A percentile compares a stretch with the other conserved stretches of the same genome.
These are phyloP conservation scores for Bos javanicus DNA, from an alignment of 2,113 vertebrate species.

Conservation along the genomic window DNA sequence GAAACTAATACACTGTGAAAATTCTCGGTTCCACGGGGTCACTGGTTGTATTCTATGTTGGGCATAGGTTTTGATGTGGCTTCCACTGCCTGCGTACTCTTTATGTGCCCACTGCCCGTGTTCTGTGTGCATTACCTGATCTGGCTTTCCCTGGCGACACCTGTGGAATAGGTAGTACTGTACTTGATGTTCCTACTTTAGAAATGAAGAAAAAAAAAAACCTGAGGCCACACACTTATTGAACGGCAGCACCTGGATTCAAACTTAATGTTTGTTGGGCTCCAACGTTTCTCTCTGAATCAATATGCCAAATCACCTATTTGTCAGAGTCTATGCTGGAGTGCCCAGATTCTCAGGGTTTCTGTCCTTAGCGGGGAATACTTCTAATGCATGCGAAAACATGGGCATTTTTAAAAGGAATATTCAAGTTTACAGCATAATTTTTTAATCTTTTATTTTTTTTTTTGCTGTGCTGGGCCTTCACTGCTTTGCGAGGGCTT, in stretches of 20 bases:
- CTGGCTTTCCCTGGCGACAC: not conserved
- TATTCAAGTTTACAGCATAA: not conserved
- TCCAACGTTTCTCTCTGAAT: not conserved
- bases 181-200: not conserved
- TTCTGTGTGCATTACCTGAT: not conserved
- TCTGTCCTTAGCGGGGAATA: not conserved
- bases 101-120: not conserved
- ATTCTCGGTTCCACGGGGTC: not conserved
- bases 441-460: not conserved
- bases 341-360: not conserved
- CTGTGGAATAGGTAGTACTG: not conserved
- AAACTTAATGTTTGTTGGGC: not conserved
- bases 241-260: not conserved
- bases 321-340: not conserved
- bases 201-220: not conserved
- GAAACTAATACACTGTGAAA: not conserved
- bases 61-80: not conserved
- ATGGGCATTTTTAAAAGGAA: not conserved
- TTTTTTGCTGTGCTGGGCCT: not conserved
- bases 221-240: not conserved
- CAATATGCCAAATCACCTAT: not conserved
- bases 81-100: not conserved
- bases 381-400: not conserved
- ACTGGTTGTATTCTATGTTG: not conserved
- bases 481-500: not conserved